Percentiles rank a stretch among this genome's conserved stretches.
Conservation (phyloP, 2,888 invertebrate species). For the Leptopilina syphax region DNA sequence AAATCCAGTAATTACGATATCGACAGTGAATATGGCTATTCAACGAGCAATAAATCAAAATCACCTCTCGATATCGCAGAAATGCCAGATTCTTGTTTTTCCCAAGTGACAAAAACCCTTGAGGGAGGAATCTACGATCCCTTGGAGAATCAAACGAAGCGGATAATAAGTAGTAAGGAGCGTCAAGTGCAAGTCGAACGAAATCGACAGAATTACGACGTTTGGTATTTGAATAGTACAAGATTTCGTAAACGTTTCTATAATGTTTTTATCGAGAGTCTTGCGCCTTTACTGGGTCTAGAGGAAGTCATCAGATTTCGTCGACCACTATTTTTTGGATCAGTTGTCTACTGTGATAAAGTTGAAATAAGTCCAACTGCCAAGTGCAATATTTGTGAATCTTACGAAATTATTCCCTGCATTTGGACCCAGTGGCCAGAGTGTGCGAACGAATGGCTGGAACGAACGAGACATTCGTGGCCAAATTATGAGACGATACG, state of each 20-base stretch:
- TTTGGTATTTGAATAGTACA: slow-evolving; percentile 79
- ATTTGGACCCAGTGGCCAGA: slow-evolving; percentile 85
- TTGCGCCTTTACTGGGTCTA: slow-evolving; percentile 81
- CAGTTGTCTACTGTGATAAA: slow-evolving; percentile 82
- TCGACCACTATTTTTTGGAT: slow-evolving; percentile 78
- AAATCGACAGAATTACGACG: slow-evolving; percentile 64
- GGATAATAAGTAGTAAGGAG: slow-evolving; percentile 63
- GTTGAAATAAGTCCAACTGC: slow-evolving; percentile 70
- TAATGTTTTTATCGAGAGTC: slow-evolving; percentile 80
- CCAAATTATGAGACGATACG: slow-evolving; percentile 83
- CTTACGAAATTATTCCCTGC: slow-evolving; percentile 85
- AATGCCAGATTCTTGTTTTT: slow-evolving; percentile 69
- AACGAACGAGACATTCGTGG: slow-evolving; percentile 82
- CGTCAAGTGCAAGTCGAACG: slow-evolving; percentile 63
- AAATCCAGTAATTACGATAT: slow-evolving; percentile 68
- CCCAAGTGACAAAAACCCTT: slow-evolving; percentile 62
- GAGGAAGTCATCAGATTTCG: slow-evolving; percentile 69
- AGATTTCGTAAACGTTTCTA: slow-evolving; percentile 85
- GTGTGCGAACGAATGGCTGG: slow-evolving; percentile 84
- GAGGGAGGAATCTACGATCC: slow-evolving; percentile 67
- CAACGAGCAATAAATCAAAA: slow-evolving; percentile 47
- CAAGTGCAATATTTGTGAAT: slow-evolving; percentile 66
- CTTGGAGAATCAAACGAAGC: slow-evolving; percentile 56
- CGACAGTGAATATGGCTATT: slow-evolving; percentile 78
- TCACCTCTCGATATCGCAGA: slow-evolving; percentile 49